phyloP scores from a whole-genome alignment of 2,113 vertebrate species.

The Pygoscelis antarcticus region DNA sequence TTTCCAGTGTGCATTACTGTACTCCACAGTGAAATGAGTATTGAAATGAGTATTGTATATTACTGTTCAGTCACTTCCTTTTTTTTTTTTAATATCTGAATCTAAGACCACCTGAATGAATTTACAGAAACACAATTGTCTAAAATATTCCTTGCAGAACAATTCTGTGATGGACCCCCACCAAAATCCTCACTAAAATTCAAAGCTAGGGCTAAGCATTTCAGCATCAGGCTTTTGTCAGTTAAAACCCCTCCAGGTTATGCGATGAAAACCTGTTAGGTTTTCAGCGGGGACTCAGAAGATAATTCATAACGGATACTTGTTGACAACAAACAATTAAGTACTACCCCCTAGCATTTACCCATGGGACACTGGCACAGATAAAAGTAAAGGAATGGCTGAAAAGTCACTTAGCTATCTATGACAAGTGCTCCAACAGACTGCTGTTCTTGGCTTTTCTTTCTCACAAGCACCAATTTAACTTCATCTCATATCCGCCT shows the following conservation, averaged over 20 bases:
- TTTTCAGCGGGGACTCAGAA: not conserved
- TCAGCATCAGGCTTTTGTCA: not conserved
- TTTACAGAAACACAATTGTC: not conserved
- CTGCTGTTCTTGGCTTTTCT: not conserved
- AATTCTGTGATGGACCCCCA: not conserved
- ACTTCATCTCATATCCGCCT: not conserved
- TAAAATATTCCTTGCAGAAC: not conserved
- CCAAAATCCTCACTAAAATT: not conserved
- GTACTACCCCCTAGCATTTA: not conserved
- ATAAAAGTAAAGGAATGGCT: not conserved
- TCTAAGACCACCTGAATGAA: not conserved
- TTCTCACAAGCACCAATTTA: not conserved
- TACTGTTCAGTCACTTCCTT: not conserved
- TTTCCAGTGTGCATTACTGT: conserved; percentile 53
- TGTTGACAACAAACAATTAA: conserved; percentile 37
- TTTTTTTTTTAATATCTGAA: not conserved
- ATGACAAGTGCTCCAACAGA: not conserved
- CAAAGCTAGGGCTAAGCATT: not conserved
- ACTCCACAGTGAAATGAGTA: conserved; percentile 47
- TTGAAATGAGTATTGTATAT: conserved; percentile 23
- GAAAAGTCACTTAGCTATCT: not conserved
- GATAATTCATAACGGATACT: not conserved
- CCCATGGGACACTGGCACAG: not conserved
- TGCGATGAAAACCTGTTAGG: not conserved
- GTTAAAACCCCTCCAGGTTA: not conserved